Evolutionary conservation across 2,113 vertebrate genomes (phyloP).

Genomic region (Australoheros scitulus): DNA sequence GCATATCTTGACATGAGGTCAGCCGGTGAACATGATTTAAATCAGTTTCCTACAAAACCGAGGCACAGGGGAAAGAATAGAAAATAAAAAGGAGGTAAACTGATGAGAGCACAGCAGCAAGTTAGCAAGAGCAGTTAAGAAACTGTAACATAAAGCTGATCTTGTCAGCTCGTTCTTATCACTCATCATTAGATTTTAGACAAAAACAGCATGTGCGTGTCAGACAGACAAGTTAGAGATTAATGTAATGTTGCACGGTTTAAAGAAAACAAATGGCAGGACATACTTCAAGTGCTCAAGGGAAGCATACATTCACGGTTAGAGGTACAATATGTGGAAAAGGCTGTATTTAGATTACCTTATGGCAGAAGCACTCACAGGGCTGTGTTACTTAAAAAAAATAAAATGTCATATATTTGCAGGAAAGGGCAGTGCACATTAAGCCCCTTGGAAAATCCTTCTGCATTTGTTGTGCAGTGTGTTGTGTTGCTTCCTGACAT

Average conservation of each 20-base stretch:
- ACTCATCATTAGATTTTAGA: background rate
- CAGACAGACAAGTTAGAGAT: background rate
- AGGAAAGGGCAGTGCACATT: background rate
- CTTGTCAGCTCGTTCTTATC: conserved; percentile 34
- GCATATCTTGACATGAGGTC: conserved; percentile 21
- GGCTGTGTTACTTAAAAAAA: background rate
- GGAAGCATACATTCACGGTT: background rate
- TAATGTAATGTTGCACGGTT: background rate
- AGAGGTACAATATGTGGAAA: background rate
- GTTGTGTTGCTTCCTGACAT: conserved; percentile 17
- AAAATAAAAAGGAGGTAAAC: background rate
- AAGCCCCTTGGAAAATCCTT: background rate
- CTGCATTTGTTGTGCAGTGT: background rate
- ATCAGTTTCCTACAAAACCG: conserved; percentile 23
- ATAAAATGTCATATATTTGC: background rate
- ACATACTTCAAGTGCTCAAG: background rate
- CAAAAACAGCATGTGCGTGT: background rate
- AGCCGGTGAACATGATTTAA: conserved; percentile 20
- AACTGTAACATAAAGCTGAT: background rate
- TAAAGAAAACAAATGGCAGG: background rate
- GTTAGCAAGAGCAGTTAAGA: background rate
- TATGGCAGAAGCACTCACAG: background rate
- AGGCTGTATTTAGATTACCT: background rate
- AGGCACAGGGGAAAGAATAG: background rate
- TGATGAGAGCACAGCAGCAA: conserved; percentile 1